Evolutionary conservation across 1,140 invertebrate species (phyloP).

Genomic region (Orchesella cincta): DNA sequence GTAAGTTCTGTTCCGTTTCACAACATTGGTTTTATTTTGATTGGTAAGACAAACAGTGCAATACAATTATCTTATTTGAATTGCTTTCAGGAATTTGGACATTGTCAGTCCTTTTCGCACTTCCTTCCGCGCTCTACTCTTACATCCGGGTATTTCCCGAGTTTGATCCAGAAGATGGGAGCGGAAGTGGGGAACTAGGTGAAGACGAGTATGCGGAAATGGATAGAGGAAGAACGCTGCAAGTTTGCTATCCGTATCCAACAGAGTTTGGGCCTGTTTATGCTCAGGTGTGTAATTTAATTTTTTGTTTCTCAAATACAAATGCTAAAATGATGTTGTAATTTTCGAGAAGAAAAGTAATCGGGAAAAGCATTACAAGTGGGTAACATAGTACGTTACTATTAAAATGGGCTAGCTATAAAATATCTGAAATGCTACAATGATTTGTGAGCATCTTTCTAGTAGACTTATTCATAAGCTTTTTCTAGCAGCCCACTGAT

Average conservation of each 20-base stretch:
- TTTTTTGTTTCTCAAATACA: too few relatives aligned
- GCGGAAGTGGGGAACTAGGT: slow-evolving; percentile 51
- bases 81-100: slow-evolving; percentile 5
- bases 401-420: too few relatives aligned
- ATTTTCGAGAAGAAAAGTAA: too few relatives aligned
- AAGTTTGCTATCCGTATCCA: slow-evolving; percentile 28
- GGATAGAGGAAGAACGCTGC: background rate
- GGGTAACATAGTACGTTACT: too few relatives aligned
- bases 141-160: slow-evolving; percentile 18
- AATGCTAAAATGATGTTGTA: too few relatives aligned
- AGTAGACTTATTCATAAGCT: too few relatives aligned
- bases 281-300: slow-evolving; percentile 25
- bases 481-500: too few relatives aligned
- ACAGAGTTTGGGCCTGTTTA: slow-evolving; percentile 15
- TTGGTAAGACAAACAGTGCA: too few relatives aligned
- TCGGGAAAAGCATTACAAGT: too few relatives aligned
- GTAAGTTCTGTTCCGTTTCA: too few relatives aligned
- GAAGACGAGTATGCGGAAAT: background rate
- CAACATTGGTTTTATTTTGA: background rate
- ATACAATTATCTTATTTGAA: background rate
- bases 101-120: slow-evolving; percentile 6
- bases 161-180: slow-evolving; percentile 54
- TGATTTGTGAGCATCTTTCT: too few relatives aligned
- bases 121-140: slow-evolving; percentile 16
- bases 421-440: too few relatives aligned